phyloP scores from a whole-genome alignment of 2,888 invertebrate genomes.

The Priocnemis perturbator region DNA sequence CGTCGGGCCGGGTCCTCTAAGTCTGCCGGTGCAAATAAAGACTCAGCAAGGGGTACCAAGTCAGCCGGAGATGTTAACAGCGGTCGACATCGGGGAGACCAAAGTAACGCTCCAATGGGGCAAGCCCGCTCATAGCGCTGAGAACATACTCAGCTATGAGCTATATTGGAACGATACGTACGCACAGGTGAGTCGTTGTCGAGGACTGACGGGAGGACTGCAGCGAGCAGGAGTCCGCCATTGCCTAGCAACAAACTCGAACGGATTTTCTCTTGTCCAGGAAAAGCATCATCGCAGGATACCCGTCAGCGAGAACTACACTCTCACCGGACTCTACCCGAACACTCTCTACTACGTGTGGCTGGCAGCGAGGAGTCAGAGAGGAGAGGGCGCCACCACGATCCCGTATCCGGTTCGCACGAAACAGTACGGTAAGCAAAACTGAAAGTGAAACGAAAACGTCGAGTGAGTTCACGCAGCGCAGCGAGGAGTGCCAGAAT shows the following conservation, averaged over 20 bases:
- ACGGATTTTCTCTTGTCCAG: constrained; percentile 58
- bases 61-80: constrained; percentile 93
- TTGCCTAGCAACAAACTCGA: neutral
- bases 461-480: constrained; percentile 65
- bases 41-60: constrained; percentile 99
- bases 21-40: constrained; percentile 97
- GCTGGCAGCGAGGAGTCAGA: constrained; percentile 94
- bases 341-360: constrained; percentile 98
- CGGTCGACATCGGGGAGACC: constrained; percentile 91
- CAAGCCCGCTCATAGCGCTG: constrained; percentile 92
- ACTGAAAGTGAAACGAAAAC: constrained; percentile 37
- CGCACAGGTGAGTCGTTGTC: constrained; percentile 79
- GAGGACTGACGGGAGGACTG: no score
- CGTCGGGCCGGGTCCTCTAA: constrained; percentile 96
- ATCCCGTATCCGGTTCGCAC: constrained; percentile 96
- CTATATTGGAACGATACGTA: constrained; percentile 98
- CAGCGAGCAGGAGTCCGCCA: no score
- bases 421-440: constrained; percentile 96
- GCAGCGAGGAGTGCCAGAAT: constrained; percentile 72
- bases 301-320: constrained; percentile 89
- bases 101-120: constrained; percentile 95
- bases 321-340: constrained; percentile 93
- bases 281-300: constrained; percentile 91
- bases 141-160: constrained; percentile 96
- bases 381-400: constrained; percentile 96